Percentiles rank a stretch among this genome's conserved stretches.
Evolutionary conservation across 2,888 invertebrate genomes (phyloP).

Genomic region (Perdita meconis): DNA sequence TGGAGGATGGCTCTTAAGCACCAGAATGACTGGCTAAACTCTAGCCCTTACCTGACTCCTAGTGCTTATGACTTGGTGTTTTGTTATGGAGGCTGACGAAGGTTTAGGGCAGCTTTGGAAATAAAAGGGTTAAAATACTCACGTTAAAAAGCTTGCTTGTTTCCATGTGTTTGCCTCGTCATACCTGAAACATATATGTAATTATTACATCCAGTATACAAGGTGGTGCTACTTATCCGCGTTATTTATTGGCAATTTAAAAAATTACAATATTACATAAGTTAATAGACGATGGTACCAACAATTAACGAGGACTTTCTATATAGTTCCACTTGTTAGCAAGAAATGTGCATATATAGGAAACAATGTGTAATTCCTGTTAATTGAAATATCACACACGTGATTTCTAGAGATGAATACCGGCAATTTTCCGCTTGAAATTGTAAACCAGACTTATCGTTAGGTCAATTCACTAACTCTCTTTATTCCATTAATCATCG

Average conservation of each 20-base stretch:
- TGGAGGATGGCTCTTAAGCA: too few relatives aligned
- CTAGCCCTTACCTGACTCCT: too few relatives aligned
- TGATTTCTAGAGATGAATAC: conserved; percentile 47
- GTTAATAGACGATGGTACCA: not conserved
- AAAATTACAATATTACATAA: not conserved
- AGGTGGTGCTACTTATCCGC: conserved; percentile 9
- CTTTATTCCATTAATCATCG: conserved; percentile 53
- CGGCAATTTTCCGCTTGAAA: conserved; percentile 58
- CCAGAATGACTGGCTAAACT: too few relatives aligned
- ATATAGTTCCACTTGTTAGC: not conserved
- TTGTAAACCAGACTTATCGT: conserved; percentile 41
- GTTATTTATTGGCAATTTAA: conserved; percentile 1
- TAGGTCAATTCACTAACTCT: conserved; percentile 48
- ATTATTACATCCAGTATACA: too few relatives aligned
- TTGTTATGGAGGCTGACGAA: too few relatives aligned
- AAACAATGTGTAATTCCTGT: conserved; percentile 32
- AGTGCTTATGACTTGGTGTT: too few relatives aligned
- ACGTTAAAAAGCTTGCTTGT: too few relatives aligned
- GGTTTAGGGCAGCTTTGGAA: too few relatives aligned
- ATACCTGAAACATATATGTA: too few relatives aligned
- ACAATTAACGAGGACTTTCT: conserved; percentile 30
- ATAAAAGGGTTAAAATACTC: too few relatives aligned
- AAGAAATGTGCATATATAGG: conserved; percentile 2
- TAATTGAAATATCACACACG: conserved; percentile 47
- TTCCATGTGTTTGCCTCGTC: too few relatives aligned